phyloP scores from a whole-genome alignment of 2,888 invertebrate genomes.

The Falcaria lacertinaria region DNA sequence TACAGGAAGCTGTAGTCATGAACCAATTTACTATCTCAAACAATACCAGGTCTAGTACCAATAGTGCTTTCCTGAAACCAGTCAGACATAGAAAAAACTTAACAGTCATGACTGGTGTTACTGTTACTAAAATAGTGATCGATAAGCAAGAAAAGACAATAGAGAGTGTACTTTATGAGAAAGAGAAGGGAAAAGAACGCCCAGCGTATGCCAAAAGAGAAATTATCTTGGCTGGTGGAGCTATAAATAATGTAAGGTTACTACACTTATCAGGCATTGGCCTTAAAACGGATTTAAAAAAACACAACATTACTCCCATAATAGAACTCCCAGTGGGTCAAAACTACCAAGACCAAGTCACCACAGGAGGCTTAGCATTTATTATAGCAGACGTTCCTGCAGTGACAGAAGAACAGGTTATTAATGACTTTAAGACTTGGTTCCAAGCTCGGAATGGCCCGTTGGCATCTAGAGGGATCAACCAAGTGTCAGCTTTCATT shows the following conservation, averaged over 20 bases:
- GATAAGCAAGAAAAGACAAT: constrained; percentile 60
- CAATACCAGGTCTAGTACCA: constrained; percentile 68
- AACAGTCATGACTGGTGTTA: constrained; percentile 56
- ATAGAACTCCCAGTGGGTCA: constrained; percentile 62
- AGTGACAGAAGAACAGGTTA: constrained; percentile 52
- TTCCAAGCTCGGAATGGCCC: constrained; percentile 62
- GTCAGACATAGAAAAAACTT: constrained; percentile 64
- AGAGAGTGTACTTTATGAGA: constrained; percentile 63
- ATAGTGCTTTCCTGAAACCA: constrained; percentile 64
- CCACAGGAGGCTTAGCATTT: constrained; percentile 67
- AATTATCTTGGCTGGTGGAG: constrained; percentile 62
- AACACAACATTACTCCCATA: constrained; percentile 53
- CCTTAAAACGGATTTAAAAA: constrained; percentile 53
- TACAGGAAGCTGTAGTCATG: constrained; percentile 62
- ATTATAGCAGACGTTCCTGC: constrained; percentile 50
- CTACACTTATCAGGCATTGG: constrained; percentile 69
- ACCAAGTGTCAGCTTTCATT: constrained; percentile 67
- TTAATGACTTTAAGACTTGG: constrained; percentile 70
- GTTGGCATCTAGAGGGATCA: constrained; percentile 66
- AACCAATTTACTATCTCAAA: constrained; percentile 65
- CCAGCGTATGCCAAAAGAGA: constrained; percentile 66
- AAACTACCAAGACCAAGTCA: constrained; percentile 71
- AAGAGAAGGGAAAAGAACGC: constrained; percentile 62
- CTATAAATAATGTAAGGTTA: constrained; percentile 66
- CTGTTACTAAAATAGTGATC: constrained; percentile 61